These are phyloP conservation scores for Microctonus hyperodae DNA, from an alignment of 2,888 invertebrate species.

Conservation along the genomic window DNA sequence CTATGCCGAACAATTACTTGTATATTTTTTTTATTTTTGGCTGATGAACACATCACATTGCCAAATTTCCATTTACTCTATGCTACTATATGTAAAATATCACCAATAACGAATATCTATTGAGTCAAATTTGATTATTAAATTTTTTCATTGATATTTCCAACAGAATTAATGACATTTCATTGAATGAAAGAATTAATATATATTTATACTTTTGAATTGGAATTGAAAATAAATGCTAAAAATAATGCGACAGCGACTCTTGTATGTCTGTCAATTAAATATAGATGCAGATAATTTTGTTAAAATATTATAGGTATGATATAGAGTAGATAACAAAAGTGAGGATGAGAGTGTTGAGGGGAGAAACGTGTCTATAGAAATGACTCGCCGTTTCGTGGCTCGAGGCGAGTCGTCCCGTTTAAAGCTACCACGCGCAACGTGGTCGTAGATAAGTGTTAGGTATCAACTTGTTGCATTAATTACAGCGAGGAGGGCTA, in stretches of 20 bases:
- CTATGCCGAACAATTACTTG: constrained; percentile 37
- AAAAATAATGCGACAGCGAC: too few species aligned
- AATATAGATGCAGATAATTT: neutral
- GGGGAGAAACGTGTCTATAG: constrained; percentile 27
- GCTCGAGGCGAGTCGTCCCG: constrained; percentile 43
- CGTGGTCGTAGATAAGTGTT: constrained; percentile 56
- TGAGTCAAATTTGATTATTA: too few species aligned
- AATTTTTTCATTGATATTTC: too few species aligned
- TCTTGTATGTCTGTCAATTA: too few species aligned
- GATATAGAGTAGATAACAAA: neutral
- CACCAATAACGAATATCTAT: too few species aligned
- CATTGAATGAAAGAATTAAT: too few species aligned
- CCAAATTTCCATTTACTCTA: neutral
- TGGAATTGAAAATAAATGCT: too few species aligned
- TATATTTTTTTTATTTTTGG: neutral
- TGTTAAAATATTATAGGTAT: neutral
- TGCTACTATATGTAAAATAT: neutral
- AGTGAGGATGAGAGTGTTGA: neutral
- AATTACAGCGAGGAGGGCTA: constrained; percentile 60
- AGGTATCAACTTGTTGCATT: constrained; percentile 64
- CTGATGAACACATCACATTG: neutral
- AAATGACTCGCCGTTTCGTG: constrained; percentile 38
- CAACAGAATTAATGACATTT: too few species aligned
- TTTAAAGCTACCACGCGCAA: constrained; percentile 41
- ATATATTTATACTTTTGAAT: too few species aligned